phyloP scores from a whole-genome alignment of 2,797 vertebrate species.

The Cyprinella venusta region DNA sequence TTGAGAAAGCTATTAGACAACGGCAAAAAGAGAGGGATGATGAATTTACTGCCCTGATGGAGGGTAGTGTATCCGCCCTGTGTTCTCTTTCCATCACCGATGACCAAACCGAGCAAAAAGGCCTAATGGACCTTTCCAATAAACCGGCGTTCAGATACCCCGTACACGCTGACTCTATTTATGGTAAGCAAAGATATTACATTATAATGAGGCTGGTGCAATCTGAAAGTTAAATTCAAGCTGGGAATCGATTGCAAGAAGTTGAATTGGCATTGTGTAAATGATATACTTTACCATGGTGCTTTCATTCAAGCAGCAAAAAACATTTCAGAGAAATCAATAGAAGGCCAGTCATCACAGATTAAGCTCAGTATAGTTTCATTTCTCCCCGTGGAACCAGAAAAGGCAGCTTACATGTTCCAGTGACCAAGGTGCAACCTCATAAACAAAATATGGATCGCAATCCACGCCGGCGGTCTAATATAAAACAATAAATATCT shows the following conservation, averaged over 20 bases:
- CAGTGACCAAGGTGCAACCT: slow-evolving; percentile 54
- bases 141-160: slow-evolving; percentile 72
- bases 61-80: slow-evolving; percentile 66
- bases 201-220: slow-evolving; percentile 72
- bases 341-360: slow-evolving; percentile 58
- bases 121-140: slow-evolving; percentile 76
- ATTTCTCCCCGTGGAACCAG: slow-evolving; percentile 57
- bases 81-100: slow-evolving; percentile 73
- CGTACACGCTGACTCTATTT: slow-evolving; percentile 68
- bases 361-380: slow-evolving; percentile 55
- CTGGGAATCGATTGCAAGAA: slow-evolving; percentile 73
- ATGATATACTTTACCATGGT: slow-evolving; percentile 70
- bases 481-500: slow-evolving; percentile 64
- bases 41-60: slow-evolving; percentile 72
- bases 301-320: slow-evolving; percentile 56
- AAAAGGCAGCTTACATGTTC: slow-evolving; percentile 62
- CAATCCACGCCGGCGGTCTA: slow-evolving; percentile 60
- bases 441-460: slow-evolving; percentile 58
- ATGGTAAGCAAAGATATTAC: slow-evolving; percentile 70
- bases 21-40: slow-evolving; percentile 71
- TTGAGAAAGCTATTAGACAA: slow-evolving; percentile 68
- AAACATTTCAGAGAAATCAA: slow-evolving; percentile 63
- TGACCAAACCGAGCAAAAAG: slow-evolving; percentile 68
- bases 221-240: slow-evolving; percentile 75
- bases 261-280: slow-evolving; percentile 69